phyloP scores from a whole-genome alignment of 2,797 vertebrate genomes.

The Enteromius afrohamiltoni region DNA sequence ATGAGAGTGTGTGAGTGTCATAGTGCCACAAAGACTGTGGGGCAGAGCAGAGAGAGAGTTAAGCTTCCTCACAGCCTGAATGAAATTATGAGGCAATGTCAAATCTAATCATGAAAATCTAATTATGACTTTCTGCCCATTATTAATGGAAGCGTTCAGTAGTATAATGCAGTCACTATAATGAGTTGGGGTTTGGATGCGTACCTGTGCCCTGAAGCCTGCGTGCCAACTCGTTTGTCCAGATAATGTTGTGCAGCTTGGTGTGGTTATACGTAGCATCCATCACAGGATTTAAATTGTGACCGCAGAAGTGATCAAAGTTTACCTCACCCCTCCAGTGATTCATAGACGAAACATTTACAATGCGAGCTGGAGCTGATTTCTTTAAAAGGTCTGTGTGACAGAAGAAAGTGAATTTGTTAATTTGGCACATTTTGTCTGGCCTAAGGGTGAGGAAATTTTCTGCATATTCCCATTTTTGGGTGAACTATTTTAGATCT shows the following conservation, averaged over 20 bases:
- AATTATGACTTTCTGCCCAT: neutral
- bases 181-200: neutral
- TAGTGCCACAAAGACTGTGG: too few relatives aligned
- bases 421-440: neutral
- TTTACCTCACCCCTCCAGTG: conserved; percentile 76
- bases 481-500: neutral
- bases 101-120: neutral
- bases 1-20: too few relatives aligned
- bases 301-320: conserved; percentile 76
- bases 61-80: neutral
- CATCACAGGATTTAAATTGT: conserved; percentile 56
- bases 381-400: conserved; percentile 78
- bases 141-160: neutral
- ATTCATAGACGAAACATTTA: conserved; percentile 80
- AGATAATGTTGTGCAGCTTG: conserved; percentile 87
- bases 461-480: neutral
- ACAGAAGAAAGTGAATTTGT: neutral
- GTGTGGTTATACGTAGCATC: conserved; percentile 79
- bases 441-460: neutral
- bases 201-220: conserved; percentile 83
- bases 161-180: neutral
- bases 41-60: too few relatives aligned
- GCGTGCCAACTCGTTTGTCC: conserved; percentile 81
- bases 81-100: neutral
- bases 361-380: conserved; percentile 78